Conservation (phyloP, 2,888 invertebrate species). For the Latrodectus hesperus region DNA sequence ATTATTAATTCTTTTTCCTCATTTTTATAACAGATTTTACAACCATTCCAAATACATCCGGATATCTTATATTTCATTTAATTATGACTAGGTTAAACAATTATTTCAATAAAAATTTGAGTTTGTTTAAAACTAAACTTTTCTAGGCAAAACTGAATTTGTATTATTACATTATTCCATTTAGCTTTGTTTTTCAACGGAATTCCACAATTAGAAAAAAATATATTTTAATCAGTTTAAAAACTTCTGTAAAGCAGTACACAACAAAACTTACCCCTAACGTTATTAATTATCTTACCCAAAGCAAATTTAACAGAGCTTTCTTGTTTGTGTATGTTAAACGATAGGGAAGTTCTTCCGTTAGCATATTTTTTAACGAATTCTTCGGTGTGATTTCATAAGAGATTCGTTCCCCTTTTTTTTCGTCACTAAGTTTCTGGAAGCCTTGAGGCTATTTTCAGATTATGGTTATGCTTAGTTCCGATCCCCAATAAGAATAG, state of each 20-base stretch:
- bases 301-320: background rate
- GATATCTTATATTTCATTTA: too few relatives aligned
- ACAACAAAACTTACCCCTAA: background rate
- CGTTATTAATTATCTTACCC: background rate
- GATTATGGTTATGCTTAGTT: conserved; percentile 2
- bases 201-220: too few relatives aligned
- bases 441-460: background rate
- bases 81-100: too few relatives aligned
- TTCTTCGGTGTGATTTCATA: background rate
- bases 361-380: background rate
- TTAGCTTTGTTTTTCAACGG: too few relatives aligned
- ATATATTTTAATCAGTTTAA: too few relatives aligned
- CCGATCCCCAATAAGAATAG: background rate
- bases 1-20: too few relatives aligned
- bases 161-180: too few relatives aligned
- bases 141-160: too few relatives aligned
- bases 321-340: background rate
- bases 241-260: background rate
- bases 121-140: too few relatives aligned
- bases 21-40: too few relatives aligned
- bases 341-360: background rate
- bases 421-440: background rate
- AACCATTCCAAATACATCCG: too few relatives aligned
- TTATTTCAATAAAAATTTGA: too few relatives aligned
- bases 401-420: background rate